A percentile compares a stretch with the other conserved stretches of the same genome.
phyloP scores from a whole-genome alignment of 2,113 vertebrate species.

The Forbesichthys papilliferus region DNA sequence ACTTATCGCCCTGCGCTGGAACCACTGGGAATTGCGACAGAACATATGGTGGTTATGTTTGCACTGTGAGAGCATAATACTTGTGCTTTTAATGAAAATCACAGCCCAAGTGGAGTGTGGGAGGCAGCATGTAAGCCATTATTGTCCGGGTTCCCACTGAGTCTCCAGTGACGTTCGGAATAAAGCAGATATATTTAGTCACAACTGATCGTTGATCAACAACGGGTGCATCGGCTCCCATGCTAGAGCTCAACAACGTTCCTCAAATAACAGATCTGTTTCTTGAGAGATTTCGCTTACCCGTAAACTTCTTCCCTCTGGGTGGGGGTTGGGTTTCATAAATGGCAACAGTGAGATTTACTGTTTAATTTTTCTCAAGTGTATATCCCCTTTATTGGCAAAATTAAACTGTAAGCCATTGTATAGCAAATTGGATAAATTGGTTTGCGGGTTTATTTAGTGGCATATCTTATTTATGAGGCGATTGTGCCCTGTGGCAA shows the following conservation, averaged over 20 bases:
- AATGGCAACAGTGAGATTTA: conserved; percentile 8
- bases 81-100: conserved; percentile 62
- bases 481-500: conserved; percentile 63
- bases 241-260: too few relatives aligned
- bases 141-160: conserved; percentile 47
- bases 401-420: conserved; percentile 68
- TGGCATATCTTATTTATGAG: conserved; percentile 62
- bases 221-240: too few relatives aligned
- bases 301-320: too few relatives aligned
- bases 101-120: conserved; percentile 60
- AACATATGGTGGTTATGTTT: conserved; percentile 68
- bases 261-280: neutral
- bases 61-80: conserved; percentile 52
- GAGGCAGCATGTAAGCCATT: conserved; percentile 64
- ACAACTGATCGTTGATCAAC: conserved; percentile 53
- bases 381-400: conserved; percentile 51
- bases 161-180: conserved; percentile 57
- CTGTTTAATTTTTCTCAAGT: conserved; percentile 52
- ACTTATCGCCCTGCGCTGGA: conserved; percentile 32
- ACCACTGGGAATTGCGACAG: conserved; percentile 40
- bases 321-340: neutral
- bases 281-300: neutral
- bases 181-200: conserved; percentile 15
- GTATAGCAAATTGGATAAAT: conserved; percentile 67
- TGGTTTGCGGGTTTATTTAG: conserved; percentile 59